Evolutionary conservation across 2,797 vertebrate species (phyloP).

Genomic region (Adrianichthys oophorus): DNA sequence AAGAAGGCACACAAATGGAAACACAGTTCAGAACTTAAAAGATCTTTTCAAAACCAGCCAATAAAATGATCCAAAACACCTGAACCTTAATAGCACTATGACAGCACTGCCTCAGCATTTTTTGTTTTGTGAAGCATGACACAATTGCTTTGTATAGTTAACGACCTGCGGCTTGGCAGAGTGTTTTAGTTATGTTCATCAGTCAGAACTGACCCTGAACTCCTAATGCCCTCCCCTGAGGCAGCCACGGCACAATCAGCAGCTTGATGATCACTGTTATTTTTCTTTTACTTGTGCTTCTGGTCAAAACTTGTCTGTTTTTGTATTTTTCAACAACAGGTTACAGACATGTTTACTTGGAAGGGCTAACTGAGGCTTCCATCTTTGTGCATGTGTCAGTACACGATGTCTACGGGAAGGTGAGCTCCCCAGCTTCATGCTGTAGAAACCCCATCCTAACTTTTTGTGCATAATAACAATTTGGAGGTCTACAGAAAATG

Average conservation of each 20-base stretch:
- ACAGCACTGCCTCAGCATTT: constrained; percentile 4
- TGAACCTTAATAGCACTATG: constrained; percentile 11
- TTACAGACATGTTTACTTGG: constrained; percentile 96
- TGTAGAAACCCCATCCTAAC: neutral
- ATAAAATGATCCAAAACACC: neutral
- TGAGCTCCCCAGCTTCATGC: constrained; percentile 50
- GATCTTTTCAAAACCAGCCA: neutral
- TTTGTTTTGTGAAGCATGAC: constrained; percentile 30
- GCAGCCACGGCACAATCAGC: constrained; percentile 21
- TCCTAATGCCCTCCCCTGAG: constrained; percentile 30
- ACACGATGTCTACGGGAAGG: constrained; percentile 97
- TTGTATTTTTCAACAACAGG: constrained; percentile 72
- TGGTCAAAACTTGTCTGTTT: constrained; percentile 13
- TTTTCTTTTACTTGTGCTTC: constrained; percentile 18
- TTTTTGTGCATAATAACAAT: constrained; percentile 3
- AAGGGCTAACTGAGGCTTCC: constrained; percentile 95
- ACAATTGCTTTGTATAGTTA: constrained; percentile 28
- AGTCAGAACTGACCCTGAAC: constrained; percentile 35
- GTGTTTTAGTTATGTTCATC: constrained; percentile 35
- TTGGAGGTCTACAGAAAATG: constrained; percentile 19
- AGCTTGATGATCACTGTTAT: constrained; percentile 28
- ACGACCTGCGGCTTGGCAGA: constrained; percentile 19
- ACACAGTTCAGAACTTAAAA: too few relatives aligned
- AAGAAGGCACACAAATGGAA: too few relatives aligned
- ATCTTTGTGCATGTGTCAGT: constrained; percentile 96